These are phyloP conservation scores for Limosa lapponica DNA, from an alignment of 2,797 vertebrate genomes.

Conservation along the genomic window DNA sequence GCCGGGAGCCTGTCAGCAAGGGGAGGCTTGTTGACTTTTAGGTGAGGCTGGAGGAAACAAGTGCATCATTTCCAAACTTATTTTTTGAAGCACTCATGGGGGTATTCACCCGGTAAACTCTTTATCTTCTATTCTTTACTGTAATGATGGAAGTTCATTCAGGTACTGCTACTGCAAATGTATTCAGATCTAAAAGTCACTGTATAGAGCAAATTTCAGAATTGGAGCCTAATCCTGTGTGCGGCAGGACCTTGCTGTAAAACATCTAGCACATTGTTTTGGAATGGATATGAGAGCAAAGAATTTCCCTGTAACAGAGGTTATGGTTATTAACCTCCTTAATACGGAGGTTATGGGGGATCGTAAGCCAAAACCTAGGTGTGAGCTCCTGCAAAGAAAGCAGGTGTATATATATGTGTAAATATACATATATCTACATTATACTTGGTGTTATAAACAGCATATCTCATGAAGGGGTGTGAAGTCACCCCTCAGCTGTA, in stretches of 20 bases:
- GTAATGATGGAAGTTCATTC: background rate
- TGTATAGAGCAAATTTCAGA: background rate
- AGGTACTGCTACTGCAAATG: background rate
- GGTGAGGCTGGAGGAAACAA: background rate
- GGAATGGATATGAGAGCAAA: background rate
- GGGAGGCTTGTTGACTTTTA: background rate
- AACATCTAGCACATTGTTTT: rapidly evolving
- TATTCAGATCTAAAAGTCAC: background rate
- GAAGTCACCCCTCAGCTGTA: background rate
- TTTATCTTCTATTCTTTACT: background rate
- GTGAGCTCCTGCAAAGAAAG: background rate
- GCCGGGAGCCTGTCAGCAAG: background rate
- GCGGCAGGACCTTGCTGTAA: background rate
- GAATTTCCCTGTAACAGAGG: background rate
- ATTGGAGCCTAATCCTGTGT: background rate
- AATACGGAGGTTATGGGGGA: background rate
- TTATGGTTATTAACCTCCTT: too few relatives aligned
- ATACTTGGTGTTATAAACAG: background rate
- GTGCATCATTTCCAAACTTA: background rate
- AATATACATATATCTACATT: background rate
- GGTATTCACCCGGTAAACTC: background rate
- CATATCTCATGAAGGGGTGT: background rate
- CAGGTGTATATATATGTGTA: too few relatives aligned
- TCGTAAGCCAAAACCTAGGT: rapidly evolving
- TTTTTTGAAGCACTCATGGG: background rate